Evolutionary conservation across 2,797 vertebrate genomes (phyloP), one percentile per base, ranked within the genome.

Genomic region (Rhinogobio ventralis): DNA sequence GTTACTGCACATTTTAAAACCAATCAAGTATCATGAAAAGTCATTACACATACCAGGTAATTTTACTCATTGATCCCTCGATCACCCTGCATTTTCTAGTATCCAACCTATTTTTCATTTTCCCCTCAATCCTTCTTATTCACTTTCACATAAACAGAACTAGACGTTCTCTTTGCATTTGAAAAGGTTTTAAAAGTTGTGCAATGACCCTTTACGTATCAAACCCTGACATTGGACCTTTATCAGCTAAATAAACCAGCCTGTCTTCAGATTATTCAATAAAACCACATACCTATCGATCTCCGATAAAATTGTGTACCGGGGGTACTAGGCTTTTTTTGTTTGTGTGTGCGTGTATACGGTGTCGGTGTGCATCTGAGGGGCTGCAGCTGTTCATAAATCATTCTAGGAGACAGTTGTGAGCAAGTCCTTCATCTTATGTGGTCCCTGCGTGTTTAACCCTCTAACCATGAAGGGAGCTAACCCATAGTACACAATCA

Each of bases 351-450:
- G 55, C 6, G 5, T 73, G 14, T 39, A 19, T 72, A 23, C 3
- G 0, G n/a, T 66, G 15, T 57, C 42, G 2, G 60, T 82, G 66
- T 86, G 85, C 14, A 0, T 69, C 11, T 71, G 62, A 46, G 39
- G 25, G 19, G 25, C 66, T 69, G 53, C 53, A 46, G 39, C 39
- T 36, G 39, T 79, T 46, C 82, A 84, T 84, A 84, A 84, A 84
- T 84, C 82, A 84, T 78, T 84, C 64, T 77, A 77, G 73, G 33
- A 76, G 82, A 78, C 74, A 84, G 82, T 69, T 84, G 49, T 60
- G 51, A 69, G 74, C 25, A 84, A 72, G 67, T 42, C 67, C 53
- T 82, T 82, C 66, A 84, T 68, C 66, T 69, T 71, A 69, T 71
- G 74, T 71, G 74, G 74, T 78, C 82, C 39, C 17, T 84, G 74